A percentile compares a stretch with the other conserved stretches of the same genome.
These are phyloP conservation scores for Austrofundulus limnaeus DNA, from an alignment of 2,113 vertebrate species.

Conservation along the genomic window DNA sequence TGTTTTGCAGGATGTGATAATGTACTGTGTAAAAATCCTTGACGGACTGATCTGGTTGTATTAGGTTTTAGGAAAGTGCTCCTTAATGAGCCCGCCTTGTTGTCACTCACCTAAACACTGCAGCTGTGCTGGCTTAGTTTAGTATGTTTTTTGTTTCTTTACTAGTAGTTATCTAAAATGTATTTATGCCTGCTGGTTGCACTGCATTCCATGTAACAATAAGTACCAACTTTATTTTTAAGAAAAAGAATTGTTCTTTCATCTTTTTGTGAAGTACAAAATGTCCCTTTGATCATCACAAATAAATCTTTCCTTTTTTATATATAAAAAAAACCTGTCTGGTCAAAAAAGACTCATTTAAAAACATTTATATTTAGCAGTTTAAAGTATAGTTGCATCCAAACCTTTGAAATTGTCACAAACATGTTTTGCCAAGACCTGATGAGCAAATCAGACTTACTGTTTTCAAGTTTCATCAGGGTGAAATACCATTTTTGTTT, in stretches of 20 bases:
- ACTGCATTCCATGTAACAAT: constrained; percentile 78
- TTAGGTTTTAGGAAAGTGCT: constrained; percentile 76
- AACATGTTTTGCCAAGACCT: constrained; percentile 32
- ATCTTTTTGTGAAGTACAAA: constrained; percentile 70
- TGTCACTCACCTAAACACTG: constrained; percentile 78
- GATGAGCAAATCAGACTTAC: constrained; percentile 47
- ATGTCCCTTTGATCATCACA: constrained; percentile 66
- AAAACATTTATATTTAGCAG: constrained; percentile 62
- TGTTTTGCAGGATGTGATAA: constrained; percentile 83
- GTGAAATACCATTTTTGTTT: constrained; percentile 51
- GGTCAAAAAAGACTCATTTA: constrained; percentile 42
- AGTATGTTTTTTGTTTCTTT: constrained; percentile 70
- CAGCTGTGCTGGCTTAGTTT: constrained; percentile 88
- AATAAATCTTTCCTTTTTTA: constrained; percentile 74
- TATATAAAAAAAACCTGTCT: constrained; percentile 8
- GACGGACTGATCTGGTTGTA: constrained; percentile 83
- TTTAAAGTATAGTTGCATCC: constrained; percentile 54
- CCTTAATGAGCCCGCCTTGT: constrained; percentile 84
- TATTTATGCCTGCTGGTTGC: constrained; percentile 84
- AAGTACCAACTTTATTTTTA: constrained; percentile 59
- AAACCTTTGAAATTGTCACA: constrained; percentile 53
- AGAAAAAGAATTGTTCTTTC: constrained; percentile 50
- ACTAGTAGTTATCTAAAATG: constrained; percentile 90
- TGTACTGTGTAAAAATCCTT: constrained; percentile 56
- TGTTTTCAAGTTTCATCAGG: constrained; percentile 74